Base-by-base conservation (phyloP, 2,113 vertebrate genomes). In the Eurypyga helias region DNA sequence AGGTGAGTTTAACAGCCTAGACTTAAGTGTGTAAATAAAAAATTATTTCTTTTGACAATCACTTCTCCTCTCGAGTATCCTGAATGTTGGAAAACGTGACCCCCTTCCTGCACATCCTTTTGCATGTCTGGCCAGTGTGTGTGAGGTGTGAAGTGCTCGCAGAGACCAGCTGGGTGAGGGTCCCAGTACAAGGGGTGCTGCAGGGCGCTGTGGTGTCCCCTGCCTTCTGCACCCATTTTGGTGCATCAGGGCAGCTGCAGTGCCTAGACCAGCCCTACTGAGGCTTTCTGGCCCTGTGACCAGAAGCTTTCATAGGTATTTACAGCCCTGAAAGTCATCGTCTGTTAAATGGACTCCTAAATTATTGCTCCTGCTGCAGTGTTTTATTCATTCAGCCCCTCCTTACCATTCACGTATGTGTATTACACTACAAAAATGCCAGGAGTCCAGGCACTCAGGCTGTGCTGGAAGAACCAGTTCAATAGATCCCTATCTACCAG, bases 401-500 rank as follows among this genome's bases (percentile, higher is more conserved):
- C 92, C 86, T 87, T 31, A 38, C 73, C 62, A 24, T 89, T 89
- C 73, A 29, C 16, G 62, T 80, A 41, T 57, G 49, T 96, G 95
- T 94, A 17, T 33, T 97, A 36, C 2, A 1, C 90, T 91, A 79
- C 69, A 97, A 58, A 94, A 93, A 95, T 78, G 89, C 86, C 90
- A 90, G 69, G 78, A 71, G 83, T 19, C 81, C 14, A 2, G 91
- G 94, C 65, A 33, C 92, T 92, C 95, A 91, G 91, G 97, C 92
- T 94, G 45, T 8, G 77, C 95, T 89, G 94, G 95, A 91, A 97
- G 91, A 96, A 97, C 96, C 89, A 93, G 92, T 95, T 96, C 72
- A 57, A 84, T 33, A 96, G 97, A 95, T 93, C n/a, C 2, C 0
- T 84, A 95, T 95, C 95, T 92, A 3, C 31, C 5, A 15, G 43